These are phyloP conservation scores for Eugnorisma glareosa DNA, from an alignment of 2,888 invertebrate genomes.

Conservation along the genomic window DNA sequence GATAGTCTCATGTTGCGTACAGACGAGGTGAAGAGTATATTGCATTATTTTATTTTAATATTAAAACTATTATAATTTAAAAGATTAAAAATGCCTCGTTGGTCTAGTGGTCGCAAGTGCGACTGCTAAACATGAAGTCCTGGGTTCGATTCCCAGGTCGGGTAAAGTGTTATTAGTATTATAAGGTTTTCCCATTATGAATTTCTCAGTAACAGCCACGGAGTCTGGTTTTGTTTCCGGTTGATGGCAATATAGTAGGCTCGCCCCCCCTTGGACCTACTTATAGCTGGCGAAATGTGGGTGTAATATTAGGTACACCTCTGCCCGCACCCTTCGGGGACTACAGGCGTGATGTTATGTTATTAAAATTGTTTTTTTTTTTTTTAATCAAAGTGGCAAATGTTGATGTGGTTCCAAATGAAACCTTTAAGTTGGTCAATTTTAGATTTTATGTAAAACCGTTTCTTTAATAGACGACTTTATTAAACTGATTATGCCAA, in stretches of 20 bases:
- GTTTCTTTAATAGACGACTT: slow-evolving; percentile 25
- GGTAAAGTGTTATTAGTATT: neutral
- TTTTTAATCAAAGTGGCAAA: neutral
- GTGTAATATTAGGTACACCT: neutral
- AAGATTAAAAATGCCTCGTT: neutral
- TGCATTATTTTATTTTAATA: slow-evolving; percentile 16
- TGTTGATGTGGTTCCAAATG: slow-evolving; percentile 2
- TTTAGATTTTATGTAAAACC: slow-evolving; percentile 12
- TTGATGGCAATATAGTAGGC: neutral
- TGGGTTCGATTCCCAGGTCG: neutral
- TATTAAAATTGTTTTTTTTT: neutral
- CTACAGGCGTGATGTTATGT: neutral
- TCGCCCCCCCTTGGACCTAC: neutral
- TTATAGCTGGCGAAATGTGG: neutral
- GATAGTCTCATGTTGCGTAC: slow-evolving; percentile 75
- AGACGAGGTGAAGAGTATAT: slow-evolving; percentile 61
- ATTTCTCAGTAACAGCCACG: neutral
- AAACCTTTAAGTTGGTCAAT: slow-evolving; percentile 24
- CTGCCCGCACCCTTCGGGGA: neutral
- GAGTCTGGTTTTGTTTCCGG: neutral
- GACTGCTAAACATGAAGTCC: neutral
- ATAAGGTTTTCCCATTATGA: neutral
- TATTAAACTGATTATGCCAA: slow-evolving; percentile 26
- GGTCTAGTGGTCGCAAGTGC: neutral
- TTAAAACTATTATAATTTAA: slow-evolving; percentile 12